Evolutionary conservation across 1,140 invertebrate species (phyloP).

Genomic region (Achroia grisella): DNA sequence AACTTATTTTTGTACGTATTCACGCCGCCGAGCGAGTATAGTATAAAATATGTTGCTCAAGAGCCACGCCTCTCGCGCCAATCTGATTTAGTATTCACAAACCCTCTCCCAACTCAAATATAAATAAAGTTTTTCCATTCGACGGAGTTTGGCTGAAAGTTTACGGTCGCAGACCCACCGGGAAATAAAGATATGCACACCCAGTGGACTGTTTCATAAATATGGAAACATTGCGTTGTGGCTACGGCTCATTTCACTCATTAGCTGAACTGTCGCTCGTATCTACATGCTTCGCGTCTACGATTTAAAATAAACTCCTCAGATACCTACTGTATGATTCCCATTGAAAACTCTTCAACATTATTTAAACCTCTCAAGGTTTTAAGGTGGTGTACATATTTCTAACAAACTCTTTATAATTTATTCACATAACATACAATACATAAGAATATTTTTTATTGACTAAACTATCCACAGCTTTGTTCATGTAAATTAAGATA

Average conservation of each 20-base stretch:
- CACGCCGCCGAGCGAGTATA: conserved; percentile 5
- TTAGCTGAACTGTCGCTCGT: background rate
- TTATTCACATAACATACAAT: too few relatives aligned
- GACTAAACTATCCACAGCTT: too few relatives aligned
- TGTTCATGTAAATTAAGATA: too few relatives aligned
- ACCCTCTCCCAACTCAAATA: conserved; percentile 45
- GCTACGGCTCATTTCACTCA: conserved; percentile 1
- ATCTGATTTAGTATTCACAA: conserved; percentile 55
- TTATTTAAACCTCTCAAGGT: too few relatives aligned
- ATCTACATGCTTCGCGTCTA: too few relatives aligned
- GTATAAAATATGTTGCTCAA: conserved; percentile 10
- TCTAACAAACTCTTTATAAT: too few relatives aligned
- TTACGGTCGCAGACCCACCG: conserved; percentile 29
- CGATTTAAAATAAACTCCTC: too few relatives aligned
- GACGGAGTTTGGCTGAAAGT: conserved; percentile 40
- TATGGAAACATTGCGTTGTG: conserved; percentile 14
- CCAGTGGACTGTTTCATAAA: conserved; percentile 21
- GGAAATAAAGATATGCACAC: conserved; percentile 46
- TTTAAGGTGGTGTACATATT: too few relatives aligned
- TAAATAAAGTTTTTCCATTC: conserved; percentile 64
- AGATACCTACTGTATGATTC: too few relatives aligned
- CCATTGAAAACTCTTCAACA: too few relatives aligned
- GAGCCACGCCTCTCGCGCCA: conserved; percentile 14
- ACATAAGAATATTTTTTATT: too few relatives aligned
- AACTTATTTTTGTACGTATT: conserved; percentile 9